Percentiles rank a stretch among this genome's conserved stretches.
Evolutionary conservation across 2,888 invertebrate genomes (phyloP).

Genomic region (Nymphalis urticae): DNA sequence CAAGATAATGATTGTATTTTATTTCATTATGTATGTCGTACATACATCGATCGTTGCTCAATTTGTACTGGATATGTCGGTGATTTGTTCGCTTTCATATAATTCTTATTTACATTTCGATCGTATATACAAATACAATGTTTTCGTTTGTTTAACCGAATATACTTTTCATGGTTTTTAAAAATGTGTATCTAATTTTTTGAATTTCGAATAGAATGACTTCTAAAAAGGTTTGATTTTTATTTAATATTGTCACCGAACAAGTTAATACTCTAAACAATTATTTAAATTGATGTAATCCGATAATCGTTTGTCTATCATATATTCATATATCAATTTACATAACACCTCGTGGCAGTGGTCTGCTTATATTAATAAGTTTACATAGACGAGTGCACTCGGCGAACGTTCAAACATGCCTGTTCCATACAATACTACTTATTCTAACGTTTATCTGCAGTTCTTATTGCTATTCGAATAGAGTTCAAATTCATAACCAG

Average conservation of each 20-base stretch:
- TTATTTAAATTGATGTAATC: constrained; percentile 33
- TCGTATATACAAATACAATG: not conserved
- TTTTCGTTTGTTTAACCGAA: not conserved
- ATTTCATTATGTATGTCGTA: constrained; percentile 48
- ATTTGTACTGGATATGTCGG: constrained; percentile 29
- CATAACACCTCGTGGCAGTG: constrained; percentile 61
- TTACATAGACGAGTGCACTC: constrained; percentile 74
- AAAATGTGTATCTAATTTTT: too few relatives aligned
- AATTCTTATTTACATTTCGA: not conserved
- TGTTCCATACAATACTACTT: constrained; percentile 35
- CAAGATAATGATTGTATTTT: constrained; percentile 68
- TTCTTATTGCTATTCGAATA: constrained; percentile 12
- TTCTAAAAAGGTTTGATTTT: too few relatives aligned
- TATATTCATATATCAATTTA: constrained; percentile 54
- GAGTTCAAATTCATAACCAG: not conserved
- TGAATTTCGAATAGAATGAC: too few relatives aligned
- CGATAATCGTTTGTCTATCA: constrained; percentile 35
- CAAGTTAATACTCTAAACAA: constrained; percentile 23
- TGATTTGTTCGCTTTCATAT: constrained; percentile 22
- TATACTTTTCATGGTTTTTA: not conserved
- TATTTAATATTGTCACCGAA: not conserved
- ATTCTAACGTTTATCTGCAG: constrained; percentile 13
- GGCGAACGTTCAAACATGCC: constrained; percentile 68
- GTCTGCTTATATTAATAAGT: constrained; percentile 57
- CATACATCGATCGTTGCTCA: constrained; percentile 55